Conservation (phyloP, 2,797 vertebrate genomes). For the Nyctibius grandis region DNA sequence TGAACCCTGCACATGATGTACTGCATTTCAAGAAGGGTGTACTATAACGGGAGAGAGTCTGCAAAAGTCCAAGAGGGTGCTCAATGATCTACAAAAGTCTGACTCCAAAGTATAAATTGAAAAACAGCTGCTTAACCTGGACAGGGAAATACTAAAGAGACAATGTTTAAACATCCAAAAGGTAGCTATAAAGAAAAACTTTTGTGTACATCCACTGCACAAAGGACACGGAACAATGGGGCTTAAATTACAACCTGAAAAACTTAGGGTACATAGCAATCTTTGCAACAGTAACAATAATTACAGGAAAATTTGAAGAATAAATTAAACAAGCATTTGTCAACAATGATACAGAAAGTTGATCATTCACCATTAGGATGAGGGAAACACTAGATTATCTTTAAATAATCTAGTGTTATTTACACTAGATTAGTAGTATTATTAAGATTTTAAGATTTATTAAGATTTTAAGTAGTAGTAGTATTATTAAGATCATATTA, state of each 20-base stretch:
- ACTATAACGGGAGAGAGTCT: not conserved
- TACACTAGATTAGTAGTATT: no score
- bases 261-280: not conserved
- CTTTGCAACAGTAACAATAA: not conserved
- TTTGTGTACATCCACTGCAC: not conserved
- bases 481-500: no score
- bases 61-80: not conserved
- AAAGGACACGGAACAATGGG: fast-evolving
- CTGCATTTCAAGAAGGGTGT: not conserved
- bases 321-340: not conserved
- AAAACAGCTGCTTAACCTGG: not conserved
- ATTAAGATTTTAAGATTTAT: no score
- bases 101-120: not conserved
- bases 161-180: not conserved
- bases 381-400: not conserved
- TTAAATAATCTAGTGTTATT: no score
- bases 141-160: not conserved
- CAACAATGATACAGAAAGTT: not conserved
- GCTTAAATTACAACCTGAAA: not conserved
- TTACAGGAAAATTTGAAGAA: not conserved
- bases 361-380: not conserved
- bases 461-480: no score
- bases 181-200: not conserved
- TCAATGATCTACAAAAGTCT: not conserved
- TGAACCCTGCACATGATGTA: not conserved